phyloP scores from a whole-genome alignment of 1,140 invertebrate genomes.

The Copidosoma floridanum region DNA sequence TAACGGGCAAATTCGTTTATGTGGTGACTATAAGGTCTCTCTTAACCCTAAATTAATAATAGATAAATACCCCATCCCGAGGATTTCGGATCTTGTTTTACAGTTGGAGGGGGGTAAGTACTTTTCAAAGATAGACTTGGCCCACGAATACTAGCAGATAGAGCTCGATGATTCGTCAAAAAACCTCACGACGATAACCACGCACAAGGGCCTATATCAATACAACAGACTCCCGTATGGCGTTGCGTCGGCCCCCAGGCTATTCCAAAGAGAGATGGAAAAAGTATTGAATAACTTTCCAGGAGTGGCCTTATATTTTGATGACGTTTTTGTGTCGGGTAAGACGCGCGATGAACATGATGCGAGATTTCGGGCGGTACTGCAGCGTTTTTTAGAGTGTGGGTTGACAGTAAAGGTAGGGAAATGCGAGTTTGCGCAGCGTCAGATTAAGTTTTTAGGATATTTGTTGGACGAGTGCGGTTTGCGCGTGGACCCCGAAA shows the following conservation, averaged over 20 bases:
- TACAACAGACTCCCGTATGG: conserved; percentile 18
- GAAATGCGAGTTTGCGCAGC: not conserved
- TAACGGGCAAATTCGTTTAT: conserved; percentile 32
- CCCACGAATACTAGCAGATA: conserved; percentile 22
- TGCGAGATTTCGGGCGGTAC: not conserved
- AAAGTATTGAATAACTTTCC: conserved; percentile 3
- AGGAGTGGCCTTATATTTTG: not conserved
- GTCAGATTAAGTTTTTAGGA: not conserved
- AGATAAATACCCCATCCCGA: conserved; percentile 14
- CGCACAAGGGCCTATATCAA: conserved; percentile 18
- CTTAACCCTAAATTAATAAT: conserved; percentile 4
- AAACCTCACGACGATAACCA: conserved; percentile 15
- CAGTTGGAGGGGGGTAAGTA: not conserved
- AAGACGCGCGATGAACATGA: not conserved
- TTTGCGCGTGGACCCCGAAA: not conserved
- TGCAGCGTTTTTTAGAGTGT: not conserved
- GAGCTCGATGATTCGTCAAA: conserved; percentile 10
- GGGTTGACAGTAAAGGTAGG: not conserved
- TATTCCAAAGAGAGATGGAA: conserved; percentile 25
- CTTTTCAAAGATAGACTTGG: conserved; percentile 24
- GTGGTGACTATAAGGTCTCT: conserved; percentile 26
- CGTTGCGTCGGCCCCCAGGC: conserved; percentile 12
- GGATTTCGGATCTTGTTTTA: conserved; percentile 8
- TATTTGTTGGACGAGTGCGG: not conserved
- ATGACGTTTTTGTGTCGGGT: not conserved